Evolutionary conservation across 2,113 vertebrate species (phyloP).

Genomic region (Strigops habroptila): DNA sequence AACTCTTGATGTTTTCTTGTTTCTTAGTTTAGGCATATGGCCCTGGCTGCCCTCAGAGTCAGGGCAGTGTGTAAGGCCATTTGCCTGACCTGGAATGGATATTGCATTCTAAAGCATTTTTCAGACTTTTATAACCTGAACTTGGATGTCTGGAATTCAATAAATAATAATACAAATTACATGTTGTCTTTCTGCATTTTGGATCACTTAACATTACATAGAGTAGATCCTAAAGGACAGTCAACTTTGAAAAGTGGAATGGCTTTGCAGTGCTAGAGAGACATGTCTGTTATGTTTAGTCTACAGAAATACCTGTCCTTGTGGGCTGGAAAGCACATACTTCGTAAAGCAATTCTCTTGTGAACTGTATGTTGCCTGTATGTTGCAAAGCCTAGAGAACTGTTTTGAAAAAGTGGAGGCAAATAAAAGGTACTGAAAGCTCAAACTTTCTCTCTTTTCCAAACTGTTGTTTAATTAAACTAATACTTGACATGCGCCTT

Average conservation of each 20-base stretch:
- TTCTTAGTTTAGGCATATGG: background rate
- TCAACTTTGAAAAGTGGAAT: background rate
- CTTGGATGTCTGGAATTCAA: background rate
- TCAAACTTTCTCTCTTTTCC: background rate
- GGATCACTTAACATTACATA: background rate
- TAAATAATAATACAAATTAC: conserved; percentile 30
- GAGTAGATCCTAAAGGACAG: background rate
- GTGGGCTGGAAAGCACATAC: background rate
- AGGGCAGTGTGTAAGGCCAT: background rate
- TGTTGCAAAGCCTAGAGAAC: background rate
- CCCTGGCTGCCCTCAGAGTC: background rate
- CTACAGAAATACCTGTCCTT: background rate
- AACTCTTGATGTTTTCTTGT: rapidly evolving
- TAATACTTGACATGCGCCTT: conserved; percentile 9
- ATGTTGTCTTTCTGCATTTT: background rate
- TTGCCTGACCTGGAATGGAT: background rate
- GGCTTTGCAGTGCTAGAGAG: background rate
- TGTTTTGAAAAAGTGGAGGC: background rate
- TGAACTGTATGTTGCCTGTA: background rate
- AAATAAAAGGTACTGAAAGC: background rate
- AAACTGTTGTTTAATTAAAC: background rate
- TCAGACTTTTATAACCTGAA: background rate
- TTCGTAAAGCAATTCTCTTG: background rate
- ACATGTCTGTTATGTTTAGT: conserved; percentile 1
- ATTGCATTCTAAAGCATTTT: background rate